Evolutionary conservation across 2,797 vertebrate species (phyloP).

Genomic region (Myoxocephalus aenaeus): DNA sequence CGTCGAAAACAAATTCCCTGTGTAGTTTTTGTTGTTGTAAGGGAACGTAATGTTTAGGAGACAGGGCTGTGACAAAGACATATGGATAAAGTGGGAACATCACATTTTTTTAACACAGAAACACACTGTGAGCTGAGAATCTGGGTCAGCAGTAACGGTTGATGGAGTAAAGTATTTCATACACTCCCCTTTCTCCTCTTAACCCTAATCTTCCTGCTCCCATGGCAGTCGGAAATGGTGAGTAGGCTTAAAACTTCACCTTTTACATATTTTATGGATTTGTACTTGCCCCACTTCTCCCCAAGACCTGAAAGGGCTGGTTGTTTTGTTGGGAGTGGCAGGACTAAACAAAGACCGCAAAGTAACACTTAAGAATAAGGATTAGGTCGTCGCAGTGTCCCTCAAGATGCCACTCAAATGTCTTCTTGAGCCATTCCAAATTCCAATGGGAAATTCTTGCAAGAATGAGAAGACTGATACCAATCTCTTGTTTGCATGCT

Average conservation of each 20-base stretch:
- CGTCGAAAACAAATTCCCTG: background rate
- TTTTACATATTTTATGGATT: constrained; percentile 78
- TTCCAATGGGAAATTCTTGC: background rate
- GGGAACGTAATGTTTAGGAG: background rate
- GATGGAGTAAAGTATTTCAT: constrained; percentile 47
- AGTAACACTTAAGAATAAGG: constrained; percentile 15
- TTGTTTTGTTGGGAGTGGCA: constrained; percentile 36
- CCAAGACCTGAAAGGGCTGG: constrained; percentile 34
- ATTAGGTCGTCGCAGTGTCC: background rate
- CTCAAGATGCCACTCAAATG: background rate
- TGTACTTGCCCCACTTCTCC: constrained; percentile 66
- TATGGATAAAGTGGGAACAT: background rate
- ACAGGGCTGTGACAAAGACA: background rate
- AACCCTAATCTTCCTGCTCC: constrained; percentile 61
- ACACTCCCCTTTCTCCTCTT: constrained; percentile 36
- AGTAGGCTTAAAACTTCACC: constrained; percentile 57
- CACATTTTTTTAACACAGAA: constrained; percentile 14
- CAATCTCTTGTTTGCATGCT: background rate
- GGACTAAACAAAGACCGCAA: constrained; percentile 30
- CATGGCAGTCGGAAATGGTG: constrained; percentile 46
- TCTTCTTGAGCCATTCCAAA: constrained; percentile 6
- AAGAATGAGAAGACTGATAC: background rate
- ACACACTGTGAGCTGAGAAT: constrained; percentile 46
- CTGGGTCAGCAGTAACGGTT: constrained; percentile 65
- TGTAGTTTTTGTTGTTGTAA: background rate